Percentiles rank a stretch among this genome's conserved stretches.
phyloP scores from a whole-genome alignment of 1,140 invertebrate genomes.

The Oreohelix idahoensis region DNA sequence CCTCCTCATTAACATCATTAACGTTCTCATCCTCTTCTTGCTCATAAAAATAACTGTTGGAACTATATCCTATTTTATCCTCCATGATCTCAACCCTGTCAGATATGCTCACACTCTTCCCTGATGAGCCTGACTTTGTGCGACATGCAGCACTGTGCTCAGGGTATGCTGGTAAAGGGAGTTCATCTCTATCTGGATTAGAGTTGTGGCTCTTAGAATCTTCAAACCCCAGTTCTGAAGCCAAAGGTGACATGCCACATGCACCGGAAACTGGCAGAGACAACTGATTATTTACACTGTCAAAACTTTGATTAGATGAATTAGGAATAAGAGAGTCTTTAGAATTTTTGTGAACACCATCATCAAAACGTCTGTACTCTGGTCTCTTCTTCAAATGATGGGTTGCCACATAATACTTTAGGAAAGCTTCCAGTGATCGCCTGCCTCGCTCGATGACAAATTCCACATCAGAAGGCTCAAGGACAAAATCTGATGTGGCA shows the following conservation, averaged over 20 bases:
- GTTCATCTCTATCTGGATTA: not conserved
- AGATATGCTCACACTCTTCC: slow-evolving; percentile 11
- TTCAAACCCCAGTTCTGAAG: not conserved
- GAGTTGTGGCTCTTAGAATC: not conserved
- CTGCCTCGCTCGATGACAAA: slow-evolving; percentile 59
- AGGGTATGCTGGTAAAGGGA: not conserved
- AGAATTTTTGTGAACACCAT: not conserved
- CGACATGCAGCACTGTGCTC: not conserved
- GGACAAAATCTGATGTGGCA: slow-evolving; percentile 64
- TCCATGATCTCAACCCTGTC: not conserved
- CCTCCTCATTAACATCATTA: not conserved
- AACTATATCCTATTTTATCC: not conserved
- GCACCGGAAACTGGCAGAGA: not conserved
- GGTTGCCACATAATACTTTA: slow-evolving; percentile 46
- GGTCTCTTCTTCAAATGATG: slow-evolving; percentile 32
- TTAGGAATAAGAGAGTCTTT: not conserved
- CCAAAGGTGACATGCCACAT: not conserved
- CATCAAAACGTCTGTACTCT: not conserved
- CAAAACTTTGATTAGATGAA: not conserved
- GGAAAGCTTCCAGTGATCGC: slow-evolving; percentile 42
- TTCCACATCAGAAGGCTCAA: slow-evolving; percentile 60
- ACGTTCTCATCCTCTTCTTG: not conserved
- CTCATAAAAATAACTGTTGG: not conserved
- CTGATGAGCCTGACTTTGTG: not conserved
- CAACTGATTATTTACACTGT: not conserved